Base-by-base conservation (phyloP, 2,888 invertebrate genomes). In the Cenopis cana region DNA sequence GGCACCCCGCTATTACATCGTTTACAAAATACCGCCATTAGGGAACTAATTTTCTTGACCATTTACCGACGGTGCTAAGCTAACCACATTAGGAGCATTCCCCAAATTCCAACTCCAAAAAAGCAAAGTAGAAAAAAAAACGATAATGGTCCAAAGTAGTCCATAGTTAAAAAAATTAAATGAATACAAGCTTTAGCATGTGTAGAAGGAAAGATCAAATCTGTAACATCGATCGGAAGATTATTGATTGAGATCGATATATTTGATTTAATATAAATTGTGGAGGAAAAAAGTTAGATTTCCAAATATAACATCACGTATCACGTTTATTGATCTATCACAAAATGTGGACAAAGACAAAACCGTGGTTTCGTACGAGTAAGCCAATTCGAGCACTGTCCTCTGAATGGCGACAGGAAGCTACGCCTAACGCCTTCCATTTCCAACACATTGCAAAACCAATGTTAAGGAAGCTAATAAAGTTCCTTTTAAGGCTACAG, bases 1-100 rank as follows among this genome's bases (percentile, higher is more conserved):
- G 49, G 29, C 52, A 52, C 17, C 36, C 64, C 12, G 38, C 52
- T 54, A 36, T 17, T 56, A 38, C 20, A 38, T 36, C 20, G 52
- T 52, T 64, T 64, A 64, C 52, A 54, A 64, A 54, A 64, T 54
- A 54, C 36, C 52, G 36, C 54, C 20, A 38, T 64, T 64, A 64
- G 12, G 50, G 14, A 36, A 52, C 33, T 36, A 8, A 62, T 20
- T n/a, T 0, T 62, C 36, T 62, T 24, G 41, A 24, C 41, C 41
- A 59, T 38, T 59, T 59, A 59, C 57, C 38, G 14, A 38, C 14
- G 11, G 14, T 11, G n/a, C 9, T 0, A 29, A 8, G 1, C 33
- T 2, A 36, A 11, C n/a, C n/a, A n/a, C n/a, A n/a, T 36, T 36
- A 33, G 49, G 41, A 5, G 41, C 41, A 41, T 41, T 14, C n/a